Base-by-base conservation (phyloP, 2,113 vertebrate species). In the Anhinga rufa region DNA sequence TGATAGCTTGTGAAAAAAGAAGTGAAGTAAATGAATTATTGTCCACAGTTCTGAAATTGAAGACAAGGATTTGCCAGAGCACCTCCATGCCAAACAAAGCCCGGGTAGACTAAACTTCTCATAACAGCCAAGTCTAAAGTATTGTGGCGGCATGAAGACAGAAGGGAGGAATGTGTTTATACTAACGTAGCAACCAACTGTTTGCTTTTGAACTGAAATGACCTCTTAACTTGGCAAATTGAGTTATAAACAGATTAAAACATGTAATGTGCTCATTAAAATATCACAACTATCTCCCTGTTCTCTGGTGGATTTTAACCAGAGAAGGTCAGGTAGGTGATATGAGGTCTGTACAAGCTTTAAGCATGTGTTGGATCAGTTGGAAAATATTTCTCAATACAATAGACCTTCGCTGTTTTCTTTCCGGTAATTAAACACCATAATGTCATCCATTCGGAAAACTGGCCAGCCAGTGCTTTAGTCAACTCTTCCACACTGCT, bases 1-100 rank as follows among this genome's bases (percentile, higher is more conserved):
- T 98, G 88, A 99, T 98, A 28, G 99, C 99, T 99, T 94, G 97
- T 88, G 86, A 71, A 76, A 79, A 82, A 44, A 97, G 34, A 34
- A 91, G 54, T 5, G 32, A 79, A 90, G 71, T 2, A 51, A 87
- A 69, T 57, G 25, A 69, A 17, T 16, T 48, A 55, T 75, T 54
- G 81, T 5, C 20, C 8, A 17, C 14, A 7, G 22, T 29, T 68
- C n/a, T 82, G 10, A 76, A 86, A 58, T 3, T 13, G 46, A 68
- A 75, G 32, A 14, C 6, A 17, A 88, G 17, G 28, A 38, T 54
- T 75, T 72, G 25, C 22, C 32, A 86, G 58, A 68, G 42, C 32
- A 82, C 15, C 34, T 82, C 36, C 9, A 32, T 42, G 28, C 15
- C 69, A 93, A 57, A 82, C 55, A 88, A 86, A 92, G 48, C n/a